These are phyloP conservation scores for Hyposoter didymator DNA, from an alignment of 2,888 invertebrate species.

Conservation along the genomic window DNA sequence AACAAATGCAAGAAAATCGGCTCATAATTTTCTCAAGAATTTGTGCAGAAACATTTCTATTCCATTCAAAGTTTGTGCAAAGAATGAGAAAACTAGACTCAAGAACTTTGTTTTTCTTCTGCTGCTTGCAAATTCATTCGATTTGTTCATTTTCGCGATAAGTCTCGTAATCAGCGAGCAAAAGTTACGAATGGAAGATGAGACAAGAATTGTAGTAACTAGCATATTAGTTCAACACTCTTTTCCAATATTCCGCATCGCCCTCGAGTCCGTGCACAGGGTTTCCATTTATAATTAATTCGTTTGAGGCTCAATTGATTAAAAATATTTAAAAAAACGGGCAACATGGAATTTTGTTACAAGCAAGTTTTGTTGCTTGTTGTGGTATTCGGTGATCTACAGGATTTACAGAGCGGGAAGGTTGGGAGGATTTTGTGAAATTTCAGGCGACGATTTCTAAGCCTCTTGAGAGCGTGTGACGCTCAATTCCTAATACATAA, in stretches of 20 bases:
- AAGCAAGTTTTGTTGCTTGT: not conserved
- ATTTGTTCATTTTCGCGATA: not conserved
- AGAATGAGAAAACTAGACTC: not conserved
- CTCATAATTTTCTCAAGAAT: no score
- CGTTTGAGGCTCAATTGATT: not conserved
- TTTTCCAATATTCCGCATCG: not conserved
- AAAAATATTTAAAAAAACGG: not conserved
- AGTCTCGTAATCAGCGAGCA: not conserved
- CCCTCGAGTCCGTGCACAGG: not conserved
- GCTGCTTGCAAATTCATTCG: not conserved
- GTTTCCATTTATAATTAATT: not conserved
- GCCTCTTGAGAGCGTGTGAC: slow-evolving; percentile 24
- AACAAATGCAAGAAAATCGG: slow-evolving; percentile 3
- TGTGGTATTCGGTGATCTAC: slow-evolving; percentile 46
- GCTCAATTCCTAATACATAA: slow-evolving; percentile 70
- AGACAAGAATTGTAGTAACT: not conserved
- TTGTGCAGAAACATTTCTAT: not conserved
- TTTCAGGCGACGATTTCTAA: slow-evolving; percentile 18
- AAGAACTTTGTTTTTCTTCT: not conserved
- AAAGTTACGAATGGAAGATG: not conserved
- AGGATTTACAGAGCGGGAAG: slow-evolving; percentile 31
- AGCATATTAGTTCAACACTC: not conserved
- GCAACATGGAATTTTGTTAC: not conserved
- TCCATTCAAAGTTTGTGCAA: not conserved
- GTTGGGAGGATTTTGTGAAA: slow-evolving; percentile 48